Conservation (phyloP, 2,113 vertebrate genomes). For the Microcebus jonahi region DNA sequence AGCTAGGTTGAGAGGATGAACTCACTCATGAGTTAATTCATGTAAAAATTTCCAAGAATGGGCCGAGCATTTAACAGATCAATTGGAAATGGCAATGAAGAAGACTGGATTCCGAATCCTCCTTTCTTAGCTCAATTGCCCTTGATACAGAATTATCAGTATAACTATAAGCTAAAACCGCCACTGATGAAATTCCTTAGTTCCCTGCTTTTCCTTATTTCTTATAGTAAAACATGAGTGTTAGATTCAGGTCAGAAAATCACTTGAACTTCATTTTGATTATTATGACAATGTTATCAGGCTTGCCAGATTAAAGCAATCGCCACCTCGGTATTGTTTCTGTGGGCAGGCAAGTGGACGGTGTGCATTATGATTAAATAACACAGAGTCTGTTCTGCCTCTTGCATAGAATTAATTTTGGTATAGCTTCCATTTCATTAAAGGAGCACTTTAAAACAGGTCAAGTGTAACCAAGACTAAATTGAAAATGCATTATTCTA, state of each 20-base stretch:
- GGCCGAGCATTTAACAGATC: background rate
- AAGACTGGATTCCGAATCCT: background rate
- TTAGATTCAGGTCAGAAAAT: slow-evolving; percentile 65
- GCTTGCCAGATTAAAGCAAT: slow-evolving; percentile 62
- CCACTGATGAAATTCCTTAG: background rate
- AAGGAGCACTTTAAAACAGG: slow-evolving; percentile 74
- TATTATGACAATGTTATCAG: slow-evolving; percentile 70
- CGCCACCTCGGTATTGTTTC: slow-evolving; percentile 39
- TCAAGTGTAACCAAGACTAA: slow-evolving; percentile 70
- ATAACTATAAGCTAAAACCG: background rate
- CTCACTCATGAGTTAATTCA: background rate
- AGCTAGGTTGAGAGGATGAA: background rate
- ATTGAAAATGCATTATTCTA: slow-evolving; percentile 78
- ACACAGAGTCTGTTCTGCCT: slow-evolving; percentile 39
- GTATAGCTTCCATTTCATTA: slow-evolving; percentile 66
- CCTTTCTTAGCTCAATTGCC: background rate
- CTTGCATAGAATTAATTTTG: slow-evolving; percentile 72
- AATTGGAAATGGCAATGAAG: background rate
- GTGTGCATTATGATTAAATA: slow-evolving; percentile 63
- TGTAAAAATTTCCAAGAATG: background rate
- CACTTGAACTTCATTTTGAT: slow-evolving; percentile 66
- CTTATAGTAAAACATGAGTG: slow-evolving; percentile 53
- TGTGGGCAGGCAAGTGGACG: background rate
- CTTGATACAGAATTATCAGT: background rate
- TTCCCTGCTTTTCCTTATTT: slow-evolving; percentile 49